phyloP scores from a whole-genome alignment of 2,113 vertebrate genomes.

The Seriola aureovittata region DNA sequence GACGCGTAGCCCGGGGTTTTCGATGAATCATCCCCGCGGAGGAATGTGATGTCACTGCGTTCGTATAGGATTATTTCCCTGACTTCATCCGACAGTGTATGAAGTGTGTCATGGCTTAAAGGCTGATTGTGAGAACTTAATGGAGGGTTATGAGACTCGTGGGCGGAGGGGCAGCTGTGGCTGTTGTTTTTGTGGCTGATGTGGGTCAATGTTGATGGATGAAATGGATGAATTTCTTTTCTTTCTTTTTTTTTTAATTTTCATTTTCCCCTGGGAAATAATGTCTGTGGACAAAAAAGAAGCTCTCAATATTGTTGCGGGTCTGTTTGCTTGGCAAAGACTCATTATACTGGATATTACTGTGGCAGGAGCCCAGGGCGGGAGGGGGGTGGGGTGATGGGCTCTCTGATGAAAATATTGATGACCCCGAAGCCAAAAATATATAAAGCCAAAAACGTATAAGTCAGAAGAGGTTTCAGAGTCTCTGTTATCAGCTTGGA shows the following conservation, averaged over 20 bases:
- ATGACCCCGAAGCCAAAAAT: slow-evolving; percentile 70
- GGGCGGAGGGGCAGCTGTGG: neutral
- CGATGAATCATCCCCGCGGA: slow-evolving; percentile 34
- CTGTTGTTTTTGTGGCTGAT: slow-evolving; percentile 27
- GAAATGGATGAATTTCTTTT: slow-evolving; percentile 61
- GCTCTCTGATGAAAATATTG: slow-evolving; percentile 63
- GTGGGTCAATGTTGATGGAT: slow-evolving; percentile 67
- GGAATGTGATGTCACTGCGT: slow-evolving; percentile 23
- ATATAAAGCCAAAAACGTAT: slow-evolving; percentile 17
- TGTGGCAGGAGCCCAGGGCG: slow-evolving; percentile 44
- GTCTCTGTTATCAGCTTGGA: neutral
- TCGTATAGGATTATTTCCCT: slow-evolving; percentile 15
- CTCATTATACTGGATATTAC: slow-evolving; percentile 78
- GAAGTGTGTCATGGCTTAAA: slow-evolving; percentile 36
- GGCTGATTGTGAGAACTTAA: slow-evolving; percentile 38
- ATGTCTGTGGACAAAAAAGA: slow-evolving; percentile 63
- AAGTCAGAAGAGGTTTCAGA: slow-evolving; percentile 18
- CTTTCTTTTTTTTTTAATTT: slow-evolving; percentile 67
- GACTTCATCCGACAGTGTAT: slow-evolving; percentile 3
- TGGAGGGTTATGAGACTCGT: slow-evolving; percentile 38
- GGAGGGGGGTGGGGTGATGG: neutral
- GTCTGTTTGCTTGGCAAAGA: slow-evolving; percentile 74
- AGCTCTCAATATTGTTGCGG: slow-evolving; percentile 74
- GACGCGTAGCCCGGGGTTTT: slow-evolving; percentile 13
- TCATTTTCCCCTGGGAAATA: slow-evolving; percentile 77